phyloP scores from a whole-genome alignment of 2,888 invertebrate species.

The Apotomis betuletana region DNA sequence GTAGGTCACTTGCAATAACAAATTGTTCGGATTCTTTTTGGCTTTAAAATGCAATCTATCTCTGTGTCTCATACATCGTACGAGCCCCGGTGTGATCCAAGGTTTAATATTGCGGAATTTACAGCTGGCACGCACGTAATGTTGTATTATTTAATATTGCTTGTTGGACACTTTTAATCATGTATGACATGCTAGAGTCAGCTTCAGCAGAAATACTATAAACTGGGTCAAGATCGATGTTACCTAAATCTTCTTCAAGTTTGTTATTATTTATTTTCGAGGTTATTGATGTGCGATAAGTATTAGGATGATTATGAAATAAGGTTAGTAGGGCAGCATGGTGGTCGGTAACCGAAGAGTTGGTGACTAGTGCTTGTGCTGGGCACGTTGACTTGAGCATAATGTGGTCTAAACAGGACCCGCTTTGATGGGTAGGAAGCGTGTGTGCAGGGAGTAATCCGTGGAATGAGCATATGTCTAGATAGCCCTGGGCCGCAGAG shows the following conservation, averaged over 20 bases:
- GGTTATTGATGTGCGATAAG: neutral
- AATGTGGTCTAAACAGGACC: neutral
- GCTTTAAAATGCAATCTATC: neutral
- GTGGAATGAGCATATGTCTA: neutral
- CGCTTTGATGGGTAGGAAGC: conserved; percentile 10
- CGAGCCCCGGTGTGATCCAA: neutral
- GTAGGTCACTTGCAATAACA: neutral
- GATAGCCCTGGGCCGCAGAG: too few species aligned
- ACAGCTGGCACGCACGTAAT: too few species aligned
- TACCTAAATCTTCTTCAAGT: neutral
- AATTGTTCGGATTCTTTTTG: neutral
- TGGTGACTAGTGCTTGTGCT: neutral
- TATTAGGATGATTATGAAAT: neutral
- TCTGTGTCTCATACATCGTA: neutral
- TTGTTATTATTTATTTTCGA: conserved; percentile 1
- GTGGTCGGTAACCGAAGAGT: neutral
- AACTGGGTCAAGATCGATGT: too few species aligned
- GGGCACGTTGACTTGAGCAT: neutral
- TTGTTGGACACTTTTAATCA: too few species aligned
- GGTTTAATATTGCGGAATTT: too few species aligned
- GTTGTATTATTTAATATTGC: too few species aligned
- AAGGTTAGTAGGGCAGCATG: conserved; percentile 5
- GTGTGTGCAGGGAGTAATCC: conserved; percentile 5
- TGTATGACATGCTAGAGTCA: too few species aligned
- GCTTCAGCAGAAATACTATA: too few species aligned